A percentile compares a stretch with the other conserved stretches of the same genome.
These are phyloP conservation scores for Leuciscus idus DNA, from an alignment of 2,113 vertebrate genomes.

Conservation along the genomic window DNA sequence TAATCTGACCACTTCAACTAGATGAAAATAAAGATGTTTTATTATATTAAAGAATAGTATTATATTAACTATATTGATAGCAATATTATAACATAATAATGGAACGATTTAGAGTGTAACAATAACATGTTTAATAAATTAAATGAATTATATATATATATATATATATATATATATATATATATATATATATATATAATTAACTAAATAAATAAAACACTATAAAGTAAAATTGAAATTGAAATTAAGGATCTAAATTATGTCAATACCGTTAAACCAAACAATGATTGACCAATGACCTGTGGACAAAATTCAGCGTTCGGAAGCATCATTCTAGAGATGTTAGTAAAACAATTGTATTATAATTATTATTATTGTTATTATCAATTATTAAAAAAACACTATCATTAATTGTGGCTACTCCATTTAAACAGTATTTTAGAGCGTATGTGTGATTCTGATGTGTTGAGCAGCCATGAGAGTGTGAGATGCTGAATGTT, in stretches of 20 bases:
- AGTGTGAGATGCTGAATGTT: conserved; percentile 63
- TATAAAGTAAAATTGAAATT: background rate
- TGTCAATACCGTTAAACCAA: background rate
- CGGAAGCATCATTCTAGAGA: background rate
- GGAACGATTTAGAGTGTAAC: background rate
- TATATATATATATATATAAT: too few relatives aligned
- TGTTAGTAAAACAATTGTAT: background rate
- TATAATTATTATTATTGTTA: background rate
- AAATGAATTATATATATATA: too few relatives aligned
- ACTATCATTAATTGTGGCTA: background rate
- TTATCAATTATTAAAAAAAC: background rate
- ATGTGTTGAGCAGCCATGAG: conserved; percentile 30
- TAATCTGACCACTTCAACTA: background rate
- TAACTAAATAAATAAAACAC: too few relatives aligned
- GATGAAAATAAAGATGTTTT: background rate
- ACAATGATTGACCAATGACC: background rate
- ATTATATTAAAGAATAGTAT: background rate
- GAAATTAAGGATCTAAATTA: background rate
- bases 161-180: background rate
- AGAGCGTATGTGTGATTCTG: conserved; percentile 44
- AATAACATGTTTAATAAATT: background rate
- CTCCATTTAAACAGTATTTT: conserved; percentile 8
- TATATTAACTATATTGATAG: background rate
- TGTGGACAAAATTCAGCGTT: background rate
- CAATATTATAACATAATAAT: background rate